Evolutionary conservation across 2,797 vertebrate species (phyloP), one percentile per base, ranked within the genome.

Genomic region (Chaunax sp.): DNA sequence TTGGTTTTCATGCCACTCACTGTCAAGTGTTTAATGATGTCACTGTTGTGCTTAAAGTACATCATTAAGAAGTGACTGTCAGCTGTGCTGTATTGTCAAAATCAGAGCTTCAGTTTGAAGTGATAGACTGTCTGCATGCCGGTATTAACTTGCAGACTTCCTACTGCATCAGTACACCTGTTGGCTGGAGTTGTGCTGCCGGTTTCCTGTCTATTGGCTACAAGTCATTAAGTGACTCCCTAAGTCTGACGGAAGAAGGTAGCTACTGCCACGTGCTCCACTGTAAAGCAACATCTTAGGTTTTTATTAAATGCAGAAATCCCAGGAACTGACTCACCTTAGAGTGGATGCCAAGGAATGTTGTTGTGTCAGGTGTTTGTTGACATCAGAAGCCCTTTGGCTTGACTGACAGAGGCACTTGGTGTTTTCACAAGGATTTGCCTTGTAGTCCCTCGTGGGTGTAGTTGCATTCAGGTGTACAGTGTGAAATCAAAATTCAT

Each of bases 161-260:
- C 70, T 72, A 76, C 77, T 87, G 80, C 78, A 87, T 79, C 73
- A 68, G 65, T 83, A 81, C 90, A 90, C 86, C 89, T 90, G 89
- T 80, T 80, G 54, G 64, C 67, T 66, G 54, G 55, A 59, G 75
- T 65, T 64, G 40, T 60, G 30, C 46, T 20, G 58, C 45, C 72
- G 71, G 69, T 72, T 87, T 87, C 77, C 83, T 85, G 72, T 80
- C 44, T 75, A 15, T 37, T 53, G 53, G 50, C 22, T n/a, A 76
- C 64, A 49, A 47, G 52, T 84, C 54, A 50, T 55, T 33, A 78
- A 81, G 59, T 58, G 59, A 72, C 77, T 85, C 65, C 64, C 74
- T 16, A 19, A 74, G 38, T 80, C 52, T 81, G 33, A 57, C 64
- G 72, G 38, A 63, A 80, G 64, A 69, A 79, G 62, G 79, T 23